A percentile compares a stretch with the other conserved stretches of the same genome.
Evolutionary conservation across 2,113 vertebrate species (phyloP).

Genomic region (Nibea coibor): DNA sequence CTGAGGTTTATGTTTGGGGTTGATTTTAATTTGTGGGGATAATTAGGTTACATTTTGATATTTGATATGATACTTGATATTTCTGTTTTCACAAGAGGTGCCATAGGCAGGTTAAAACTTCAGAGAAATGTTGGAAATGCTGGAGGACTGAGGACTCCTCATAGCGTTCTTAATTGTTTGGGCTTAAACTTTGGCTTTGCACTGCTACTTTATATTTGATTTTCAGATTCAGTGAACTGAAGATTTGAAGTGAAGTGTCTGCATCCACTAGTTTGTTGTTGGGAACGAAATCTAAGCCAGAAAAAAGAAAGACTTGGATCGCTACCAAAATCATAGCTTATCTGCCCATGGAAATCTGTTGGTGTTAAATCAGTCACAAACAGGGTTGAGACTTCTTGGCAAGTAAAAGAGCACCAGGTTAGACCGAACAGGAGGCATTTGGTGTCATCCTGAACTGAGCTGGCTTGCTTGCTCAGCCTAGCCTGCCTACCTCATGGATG

Average conservation of each 20-base stretch:
- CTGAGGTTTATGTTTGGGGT: background rate
- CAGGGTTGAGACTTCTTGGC: conserved; percentile 26
- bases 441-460: conserved; percentile 15
- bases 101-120: background rate
- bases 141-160: background rate
- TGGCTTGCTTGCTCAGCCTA: background rate
- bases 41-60: background rate
- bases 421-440: conserved; percentile 16
- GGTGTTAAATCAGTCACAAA: conserved; percentile 1
- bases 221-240: background rate
- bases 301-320: conserved; percentile 10
- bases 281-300: conserved; percentile 4
- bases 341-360: background rate
- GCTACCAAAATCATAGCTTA: conserved; percentile 1
- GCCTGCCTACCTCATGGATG: conserved; percentile 93
- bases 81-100: background rate
- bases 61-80: too few species aligned
- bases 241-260: background rate
- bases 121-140: background rate
- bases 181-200: background rate
- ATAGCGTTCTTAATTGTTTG: background rate
- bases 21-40: background rate
- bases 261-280: background rate
- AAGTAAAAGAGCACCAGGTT: conserved; percentile 9
- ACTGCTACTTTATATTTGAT: background rate